phyloP scores from a whole-genome alignment of 2,888 invertebrate genomes.

The Drosophila silvestris region DNA sequence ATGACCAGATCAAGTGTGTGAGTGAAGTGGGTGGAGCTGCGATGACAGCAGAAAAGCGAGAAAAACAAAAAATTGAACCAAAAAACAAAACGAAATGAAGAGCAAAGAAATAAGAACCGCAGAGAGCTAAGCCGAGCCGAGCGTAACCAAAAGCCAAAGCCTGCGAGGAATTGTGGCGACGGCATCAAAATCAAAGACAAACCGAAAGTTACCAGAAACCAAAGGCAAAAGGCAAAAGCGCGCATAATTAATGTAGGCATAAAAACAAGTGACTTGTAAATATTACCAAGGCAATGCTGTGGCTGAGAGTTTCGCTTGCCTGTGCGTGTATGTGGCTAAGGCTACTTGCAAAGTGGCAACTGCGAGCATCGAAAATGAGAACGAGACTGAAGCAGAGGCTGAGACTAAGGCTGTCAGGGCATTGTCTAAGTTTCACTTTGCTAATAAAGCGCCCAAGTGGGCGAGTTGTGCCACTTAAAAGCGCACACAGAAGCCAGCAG shows the following conservation, averaged over 20 bases:
- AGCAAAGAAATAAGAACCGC: constrained; percentile 16
- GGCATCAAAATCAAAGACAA: constrained; percentile 75
- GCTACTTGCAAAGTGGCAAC: constrained; percentile 70
- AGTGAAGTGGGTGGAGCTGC: constrained; percentile 22
- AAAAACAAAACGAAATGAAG: constrained; percentile 4
- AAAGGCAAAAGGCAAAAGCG: constrained; percentile 62
- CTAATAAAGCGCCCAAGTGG: constrained; percentile 71
- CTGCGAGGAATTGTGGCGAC: constrained; percentile 65
- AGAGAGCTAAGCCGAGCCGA: constrained; percentile 3
- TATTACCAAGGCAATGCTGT: constrained; percentile 73
- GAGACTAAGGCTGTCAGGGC: constrained; percentile 33
- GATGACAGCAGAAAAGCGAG: constrained; percentile 36
- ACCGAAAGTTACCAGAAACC: constrained; percentile 65
- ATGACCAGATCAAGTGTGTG: constrained; percentile 40
- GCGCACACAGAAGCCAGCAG: constrained; percentile 59
- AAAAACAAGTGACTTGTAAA: constrained; percentile 83
- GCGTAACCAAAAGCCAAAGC: constrained; percentile 62
- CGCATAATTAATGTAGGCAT: constrained; percentile 82
- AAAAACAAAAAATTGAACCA: constrained; percentile 1
- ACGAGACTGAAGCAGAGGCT: constrained; percentile 6
- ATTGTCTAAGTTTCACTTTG: constrained; percentile 70
- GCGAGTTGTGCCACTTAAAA: constrained; percentile 73
- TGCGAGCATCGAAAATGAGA: constrained; percentile 16
- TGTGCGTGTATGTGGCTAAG: constrained; percentile 40
- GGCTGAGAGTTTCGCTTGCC: constrained; percentile 36